phyloP scores from a whole-genome alignment of 1,140 invertebrate genomes.

The Papilio machaon region DNA sequence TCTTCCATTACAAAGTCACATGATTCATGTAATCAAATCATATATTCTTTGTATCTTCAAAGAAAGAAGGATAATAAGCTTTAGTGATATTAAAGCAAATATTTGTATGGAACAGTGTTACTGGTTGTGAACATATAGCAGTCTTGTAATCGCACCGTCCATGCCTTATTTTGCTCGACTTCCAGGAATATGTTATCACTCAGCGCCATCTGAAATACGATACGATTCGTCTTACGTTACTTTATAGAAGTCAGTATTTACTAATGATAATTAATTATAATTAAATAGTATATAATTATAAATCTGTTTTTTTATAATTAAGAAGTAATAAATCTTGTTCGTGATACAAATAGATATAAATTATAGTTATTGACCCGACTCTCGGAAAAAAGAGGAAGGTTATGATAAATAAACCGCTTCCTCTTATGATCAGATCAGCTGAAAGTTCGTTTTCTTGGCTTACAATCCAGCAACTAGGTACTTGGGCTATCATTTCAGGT shows the following conservation, averaged over 20 bases:
- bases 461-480: too few species aligned
- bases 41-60: not conserved
- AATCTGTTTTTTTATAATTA: too few species aligned
- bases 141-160: not conserved
- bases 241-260: not conserved
- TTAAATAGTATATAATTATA: too few species aligned
- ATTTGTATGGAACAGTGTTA: not conserved
- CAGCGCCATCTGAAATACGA: constrained; percentile 24
- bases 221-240: constrained; percentile 29
- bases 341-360: too few species aligned
- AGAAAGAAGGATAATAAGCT: not conserved
- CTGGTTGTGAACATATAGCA: not conserved
- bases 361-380: too few species aligned
- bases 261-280: not conserved
- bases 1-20: too few species aligned
- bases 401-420: too few species aligned
- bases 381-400: too few species aligned
- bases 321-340: too few species aligned
- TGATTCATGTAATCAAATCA: not conserved
- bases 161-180: not conserved
- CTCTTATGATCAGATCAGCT: too few species aligned
- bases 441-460: too few species aligned
- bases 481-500: too few species aligned
- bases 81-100: not conserved
- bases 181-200: constrained; percentile 8